Base-by-base conservation (phyloP, 2,888 invertebrate genomes). In the Neocrepidodera transversa region DNA sequence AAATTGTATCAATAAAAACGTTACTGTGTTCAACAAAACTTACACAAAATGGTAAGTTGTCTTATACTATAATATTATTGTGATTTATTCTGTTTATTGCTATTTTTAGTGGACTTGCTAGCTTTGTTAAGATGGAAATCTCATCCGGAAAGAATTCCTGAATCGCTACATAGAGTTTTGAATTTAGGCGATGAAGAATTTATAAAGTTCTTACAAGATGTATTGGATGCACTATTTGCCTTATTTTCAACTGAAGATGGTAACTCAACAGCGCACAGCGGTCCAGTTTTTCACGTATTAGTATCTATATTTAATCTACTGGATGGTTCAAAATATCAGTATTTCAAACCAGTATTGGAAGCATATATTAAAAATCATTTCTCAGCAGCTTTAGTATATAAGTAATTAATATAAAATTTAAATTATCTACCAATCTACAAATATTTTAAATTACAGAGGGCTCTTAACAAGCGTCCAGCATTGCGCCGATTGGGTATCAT, bases 351-450 rank as follows among this genome's bases (percentile, higher is more conserved):
- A 0, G 95, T 97, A 0, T 87, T 97, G 79, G 95, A 97, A 73
- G 93, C 93, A 1, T 97, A 97, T 75, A 95, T 97, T 51, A 91
- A 91, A 68, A 92, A 93, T 67, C 95, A 95, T 78, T 97, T 97
- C 81, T 94, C 96, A 0, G 95, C 95, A 1, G 94, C 96, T 0
- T 83, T 97, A 10, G 96, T 96, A 13, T 95, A 96, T 81, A 95
- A 94, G 91, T 91, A 80, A 81, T 86, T 80, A 28, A 52, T 54
- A 35, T 14, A 30, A 30, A 30, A 13, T 35, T 11, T 2, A 4
- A 13, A 13, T 5, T 5, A 2, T 5, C 35, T 8, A 35, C 11
- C 13, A 42, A 43, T 23, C 13, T 57, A n/a, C n/a, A n/a, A n/a
- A n/a, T n/a, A n/a, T n/a, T n/a, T n/a, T n/a, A n/a, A n/a, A n/a